Conservation (phyloP, 2,797 vertebrate genomes). For the Diplodus sargus region DNA sequence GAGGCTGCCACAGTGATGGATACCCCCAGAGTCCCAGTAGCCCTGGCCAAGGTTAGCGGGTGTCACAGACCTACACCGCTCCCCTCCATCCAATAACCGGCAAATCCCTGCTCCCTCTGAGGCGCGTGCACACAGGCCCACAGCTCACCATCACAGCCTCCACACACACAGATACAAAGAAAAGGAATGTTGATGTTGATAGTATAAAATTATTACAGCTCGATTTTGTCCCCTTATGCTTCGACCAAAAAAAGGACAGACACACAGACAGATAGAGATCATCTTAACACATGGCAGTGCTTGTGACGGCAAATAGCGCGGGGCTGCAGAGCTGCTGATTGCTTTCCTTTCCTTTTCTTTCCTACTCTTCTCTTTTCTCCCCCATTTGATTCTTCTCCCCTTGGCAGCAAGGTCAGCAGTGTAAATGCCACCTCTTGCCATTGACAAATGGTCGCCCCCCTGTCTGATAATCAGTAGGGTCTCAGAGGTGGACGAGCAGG, state of each 20-base stretch:
- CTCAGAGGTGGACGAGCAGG: slow-evolving; percentile 83
- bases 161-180: slow-evolving; percentile 27
- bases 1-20: slow-evolving; percentile 89
- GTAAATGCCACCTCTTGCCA: slow-evolving; percentile 82
- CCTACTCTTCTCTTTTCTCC: slow-evolving; percentile 29
- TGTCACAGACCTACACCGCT: slow-evolving; percentile 85
- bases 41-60: slow-evolving; percentile 89
- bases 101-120: slow-evolving; percentile 79
- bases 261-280: background rate
- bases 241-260: background rate
- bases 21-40: slow-evolving; percentile 86
- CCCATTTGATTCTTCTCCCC: slow-evolving; percentile 67
- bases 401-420: slow-evolving; percentile 80
- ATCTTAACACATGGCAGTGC: background rate
- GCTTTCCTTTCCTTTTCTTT: slow-evolving; percentile 43
- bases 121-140: slow-evolving; percentile 39
- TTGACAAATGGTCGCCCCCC: slow-evolving; percentile 81
- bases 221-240: slow-evolving; percentile 7
- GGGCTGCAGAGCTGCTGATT: slow-evolving; percentile 48
- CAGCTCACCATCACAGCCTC: slow-evolving; percentile 20
- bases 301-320: slow-evolving; percentile 15
- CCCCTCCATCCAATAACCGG: slow-evolving; percentile 75
- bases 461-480: slow-evolving; percentile 83
- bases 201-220: slow-evolving; percentile 9
- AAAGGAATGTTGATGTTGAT: slow-evolving; percentile 6